phyloP scores from a whole-genome alignment of 2,797 vertebrate genomes.

The Melanogrammus aeglefinus region DNA sequence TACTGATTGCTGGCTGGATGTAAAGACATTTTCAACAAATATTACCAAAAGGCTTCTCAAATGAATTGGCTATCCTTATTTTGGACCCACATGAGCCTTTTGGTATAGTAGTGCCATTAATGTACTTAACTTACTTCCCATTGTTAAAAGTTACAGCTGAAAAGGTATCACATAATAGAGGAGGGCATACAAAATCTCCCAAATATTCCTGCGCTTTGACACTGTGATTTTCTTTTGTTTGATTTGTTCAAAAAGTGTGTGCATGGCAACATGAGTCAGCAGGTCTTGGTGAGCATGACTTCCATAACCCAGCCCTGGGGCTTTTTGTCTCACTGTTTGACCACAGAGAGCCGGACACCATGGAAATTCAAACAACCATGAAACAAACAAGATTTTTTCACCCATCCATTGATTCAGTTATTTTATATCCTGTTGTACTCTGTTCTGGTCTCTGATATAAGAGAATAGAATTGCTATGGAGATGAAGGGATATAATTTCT shows the following conservation, averaged over 20 bases:
- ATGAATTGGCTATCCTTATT: too few species aligned
- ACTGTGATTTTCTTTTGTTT: background rate
- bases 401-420: background rate
- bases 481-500: background rate
- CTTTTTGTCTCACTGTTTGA: too few species aligned
- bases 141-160: too few species aligned
- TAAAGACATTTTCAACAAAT: too few species aligned
- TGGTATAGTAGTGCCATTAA: background rate
- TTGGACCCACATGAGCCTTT: background rate
- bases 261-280: background rate
- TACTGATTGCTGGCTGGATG: too few species aligned
- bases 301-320: background rate
- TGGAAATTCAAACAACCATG: background rate
- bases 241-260: background rate
- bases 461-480: background rate
- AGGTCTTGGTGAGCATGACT: background rate
- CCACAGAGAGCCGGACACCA: background rate
- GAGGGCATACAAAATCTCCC: background rate
- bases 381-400: background rate
- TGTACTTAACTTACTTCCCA: background rate
- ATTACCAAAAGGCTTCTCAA: too few species aligned
- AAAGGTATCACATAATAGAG: background rate
- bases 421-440: background rate
- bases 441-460: background rate
- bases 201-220: background rate